Conservation (phyloP, 92 coral and sea anemone species). For the Meandrina meandrites region DNA sequence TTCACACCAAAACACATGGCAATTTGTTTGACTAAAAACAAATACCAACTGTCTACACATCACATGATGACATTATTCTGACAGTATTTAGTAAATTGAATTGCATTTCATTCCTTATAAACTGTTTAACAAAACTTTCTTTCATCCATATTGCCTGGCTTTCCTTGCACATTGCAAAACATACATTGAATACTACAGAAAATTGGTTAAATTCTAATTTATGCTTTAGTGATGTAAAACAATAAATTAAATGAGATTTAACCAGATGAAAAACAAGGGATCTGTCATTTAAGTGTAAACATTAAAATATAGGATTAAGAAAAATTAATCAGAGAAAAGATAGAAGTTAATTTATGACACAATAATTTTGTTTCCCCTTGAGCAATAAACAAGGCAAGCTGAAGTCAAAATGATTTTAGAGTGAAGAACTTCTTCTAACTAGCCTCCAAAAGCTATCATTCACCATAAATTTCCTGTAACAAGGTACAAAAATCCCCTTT, state of each 20-base stretch:
- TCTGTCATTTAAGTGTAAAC: conserved; percentile 28
- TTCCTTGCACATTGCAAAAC: not conserved
- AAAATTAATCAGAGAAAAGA: not conserved
- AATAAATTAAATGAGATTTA: not conserved
- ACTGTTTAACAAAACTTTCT: not conserved
- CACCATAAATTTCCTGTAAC: not conserved
- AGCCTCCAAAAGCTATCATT: not conserved
- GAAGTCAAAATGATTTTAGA: not conserved
- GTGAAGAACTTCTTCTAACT: not conserved
- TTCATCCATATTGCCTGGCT: not conserved
- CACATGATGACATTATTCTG: not conserved
- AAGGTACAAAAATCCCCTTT: not conserved
- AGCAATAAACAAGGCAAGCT: not conserved
- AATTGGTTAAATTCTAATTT: not conserved
- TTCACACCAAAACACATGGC: not conserved
- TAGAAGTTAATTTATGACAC: not conserved
- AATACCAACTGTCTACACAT: not conserved
- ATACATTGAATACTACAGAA: not conserved
- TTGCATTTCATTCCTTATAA: not conserved
- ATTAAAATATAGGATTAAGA: conserved; percentile 20
- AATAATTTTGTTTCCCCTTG: not conserved
- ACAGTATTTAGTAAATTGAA: not conserved
- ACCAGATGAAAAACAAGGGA: not conserved
- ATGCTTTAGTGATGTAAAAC: not conserved
- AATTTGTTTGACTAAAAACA: not conserved